Conservation (phyloP, 1,140 invertebrate species). For the Bicyclus anynana region DNA sequence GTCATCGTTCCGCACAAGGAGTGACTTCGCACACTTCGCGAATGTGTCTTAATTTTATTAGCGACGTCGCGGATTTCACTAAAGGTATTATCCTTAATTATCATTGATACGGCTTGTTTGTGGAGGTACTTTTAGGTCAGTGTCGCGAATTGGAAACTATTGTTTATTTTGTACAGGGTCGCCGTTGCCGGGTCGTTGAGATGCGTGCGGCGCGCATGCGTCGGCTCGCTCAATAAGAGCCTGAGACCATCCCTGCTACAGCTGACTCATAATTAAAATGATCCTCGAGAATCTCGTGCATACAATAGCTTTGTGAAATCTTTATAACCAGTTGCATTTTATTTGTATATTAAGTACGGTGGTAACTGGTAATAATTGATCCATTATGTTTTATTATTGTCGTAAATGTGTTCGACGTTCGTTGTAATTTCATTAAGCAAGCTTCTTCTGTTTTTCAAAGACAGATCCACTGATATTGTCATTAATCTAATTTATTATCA, state of each 20-base stretch:
- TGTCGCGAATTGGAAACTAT: slow-evolving; percentile 44
- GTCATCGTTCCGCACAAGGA: slow-evolving; percentile 14
- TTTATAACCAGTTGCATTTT: neutral
- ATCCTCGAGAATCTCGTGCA: neutral
- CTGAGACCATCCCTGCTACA: slow-evolving; percentile 40
- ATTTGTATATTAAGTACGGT: no score
- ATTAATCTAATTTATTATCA: no score
- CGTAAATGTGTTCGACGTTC: no score
- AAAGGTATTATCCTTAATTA: neutral
- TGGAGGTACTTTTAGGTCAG: slow-evolving; percentile 43
- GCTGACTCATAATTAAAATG: slow-evolving; percentile 46
- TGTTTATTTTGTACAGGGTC: slow-evolving; percentile 61
- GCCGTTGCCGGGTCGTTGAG: slow-evolving; percentile 39
- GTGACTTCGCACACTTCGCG: neutral
- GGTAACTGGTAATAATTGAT: no score
- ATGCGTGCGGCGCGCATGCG: slow-evolving; percentile 52
- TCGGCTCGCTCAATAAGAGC: slow-evolving; percentile 63
- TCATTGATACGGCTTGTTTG: slow-evolving; percentile 14
- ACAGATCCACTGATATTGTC: no score
- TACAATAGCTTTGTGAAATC: neutral
- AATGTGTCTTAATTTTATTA: neutral
- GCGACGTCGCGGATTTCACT: neutral
- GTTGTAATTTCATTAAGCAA: no score
- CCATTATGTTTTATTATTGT: no score
- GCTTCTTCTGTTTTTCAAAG: no score